Evolutionary conservation across 2,797 vertebrate genomes (phyloP).

Genomic region (Remorina albescens): DNA sequence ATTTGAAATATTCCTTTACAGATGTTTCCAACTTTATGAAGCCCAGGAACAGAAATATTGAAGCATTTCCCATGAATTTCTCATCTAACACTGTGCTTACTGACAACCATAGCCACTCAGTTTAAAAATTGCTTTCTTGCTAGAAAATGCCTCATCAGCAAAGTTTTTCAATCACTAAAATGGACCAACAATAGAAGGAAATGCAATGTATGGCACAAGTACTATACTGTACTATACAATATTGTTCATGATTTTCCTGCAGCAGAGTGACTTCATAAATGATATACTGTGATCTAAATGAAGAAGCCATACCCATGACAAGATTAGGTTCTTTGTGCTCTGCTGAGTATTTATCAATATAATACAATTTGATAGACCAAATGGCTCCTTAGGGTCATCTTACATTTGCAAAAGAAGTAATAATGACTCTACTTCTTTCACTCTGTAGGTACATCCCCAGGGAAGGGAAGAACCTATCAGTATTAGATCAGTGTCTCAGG

Average conservation of each 20-base stretch:
- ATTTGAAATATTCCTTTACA: conserved; percentile 6
- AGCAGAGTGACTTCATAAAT: not conserved
- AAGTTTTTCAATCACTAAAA: not conserved
- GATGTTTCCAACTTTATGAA: not conserved
- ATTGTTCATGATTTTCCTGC: not conserved
- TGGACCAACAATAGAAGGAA: not conserved
- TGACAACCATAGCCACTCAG: too few species aligned
- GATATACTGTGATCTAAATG: not conserved
- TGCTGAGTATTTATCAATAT: not conserved
- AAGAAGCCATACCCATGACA: not conserved
- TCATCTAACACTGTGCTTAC: too few species aligned
- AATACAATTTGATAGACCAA: not conserved
- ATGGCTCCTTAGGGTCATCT: not conserved
- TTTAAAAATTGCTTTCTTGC: too few species aligned
- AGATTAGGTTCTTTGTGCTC: not conserved
- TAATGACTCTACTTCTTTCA: not conserved
- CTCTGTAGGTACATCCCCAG: not conserved
- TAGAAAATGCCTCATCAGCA: not conserved
- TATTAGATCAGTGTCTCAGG: not conserved
- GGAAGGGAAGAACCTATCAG: not conserved
- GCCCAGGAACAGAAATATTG: not conserved
- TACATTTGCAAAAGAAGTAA: not conserved
- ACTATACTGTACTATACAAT: too few species aligned
- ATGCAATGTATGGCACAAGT: not conserved
- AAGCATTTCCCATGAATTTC: not conserved